Base-by-base conservation (phyloP, 2,888 invertebrate species). In the Trichacis sp. region DNA sequence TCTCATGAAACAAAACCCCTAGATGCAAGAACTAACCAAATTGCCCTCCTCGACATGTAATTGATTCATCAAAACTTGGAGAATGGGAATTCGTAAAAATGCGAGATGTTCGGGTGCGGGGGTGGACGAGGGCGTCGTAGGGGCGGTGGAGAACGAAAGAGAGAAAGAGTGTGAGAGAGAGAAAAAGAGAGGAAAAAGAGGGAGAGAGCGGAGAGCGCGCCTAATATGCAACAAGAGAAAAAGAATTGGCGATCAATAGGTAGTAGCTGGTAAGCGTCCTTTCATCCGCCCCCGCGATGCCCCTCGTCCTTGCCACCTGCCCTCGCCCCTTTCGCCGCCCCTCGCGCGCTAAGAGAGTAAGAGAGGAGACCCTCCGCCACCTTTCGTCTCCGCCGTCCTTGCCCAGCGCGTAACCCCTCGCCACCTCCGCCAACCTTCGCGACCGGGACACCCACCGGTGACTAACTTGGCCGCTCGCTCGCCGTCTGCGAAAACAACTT, bases 141-240 rank as follows among this genome's bases (percentile, higher is more conserved):
- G 24, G 64, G 52, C 51, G 57, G 58, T 55, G 45, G 59, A 64
- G 64, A 53, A 56, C 64, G 69, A 67, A n/a, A n/a, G n/a, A n/a
- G n/a, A n/a, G n/a, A n/a, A n/a, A n/a, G n/a, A n/a, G n/a, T n/a
- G n/a, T n/a, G n/a, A n/a, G n/a, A n/a, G 64, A 42, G 64, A 48
- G 58, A 56, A 53, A 63, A 74, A 69, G 71, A 67, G 70, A 69
- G 65, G 73, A 72, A 69, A 56, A 50, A 63, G 40, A 43, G 71
- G 56, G 73, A 68, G 68, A 70, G 68, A 69, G 74, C 69, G 73
- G 72, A 75, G 80, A 81, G 80, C 77, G 79, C 82, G 80, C 82
- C 83, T 83, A 82, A 84, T 84, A 83, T 84, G 83, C 82, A 84
- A 83, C 83, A 83, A 81, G 83, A 83, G 83, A 84, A 83, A 83